These are phyloP conservation scores for Sepiola atlantica DNA, from an alignment of 2,888 invertebrate species.

Conservation along the genomic window DNA sequence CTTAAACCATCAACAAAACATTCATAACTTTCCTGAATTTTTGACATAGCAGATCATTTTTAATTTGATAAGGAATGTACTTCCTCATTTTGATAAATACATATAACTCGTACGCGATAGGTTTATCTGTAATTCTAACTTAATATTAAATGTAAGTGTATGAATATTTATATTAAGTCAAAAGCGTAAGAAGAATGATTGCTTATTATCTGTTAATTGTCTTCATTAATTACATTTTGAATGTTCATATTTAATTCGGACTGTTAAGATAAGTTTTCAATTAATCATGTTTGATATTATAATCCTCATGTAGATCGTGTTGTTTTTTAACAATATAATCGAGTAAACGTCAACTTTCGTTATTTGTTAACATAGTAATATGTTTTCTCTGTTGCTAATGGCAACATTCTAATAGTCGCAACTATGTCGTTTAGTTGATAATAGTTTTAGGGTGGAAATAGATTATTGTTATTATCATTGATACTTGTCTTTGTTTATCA, in stretches of 20 bases:
- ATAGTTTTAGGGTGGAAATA: not conserved
- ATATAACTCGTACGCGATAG: too few relatives aligned
- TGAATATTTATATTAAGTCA: not conserved
- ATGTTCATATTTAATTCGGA: not conserved
- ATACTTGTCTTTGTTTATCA: slow-evolving; percentile 6
- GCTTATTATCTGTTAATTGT: not conserved
- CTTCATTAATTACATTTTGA: not conserved
- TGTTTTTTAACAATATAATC: not conserved
- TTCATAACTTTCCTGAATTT: not conserved
- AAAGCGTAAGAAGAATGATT: not conserved
- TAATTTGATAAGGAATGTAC: not conserved
- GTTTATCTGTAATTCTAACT: too few relatives aligned
- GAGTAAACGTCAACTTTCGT: not conserved
- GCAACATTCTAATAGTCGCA: too few relatives aligned
- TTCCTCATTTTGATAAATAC: not conserved
- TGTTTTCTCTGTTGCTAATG: not conserved
- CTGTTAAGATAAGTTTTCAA: not conserved
- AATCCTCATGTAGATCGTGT: not conserved
- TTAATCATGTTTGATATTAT: not conserved
- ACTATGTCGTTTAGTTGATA: not conserved
- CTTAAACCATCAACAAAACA: not conserved
- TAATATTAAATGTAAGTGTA: too few relatives aligned
- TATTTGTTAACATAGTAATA: not conserved
- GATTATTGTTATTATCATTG: not conserved
- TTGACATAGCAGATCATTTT: not conserved